Conservation (phyloP, 1,140 invertebrate genomes). For the Pseudachorutes palmiensis region DNA sequence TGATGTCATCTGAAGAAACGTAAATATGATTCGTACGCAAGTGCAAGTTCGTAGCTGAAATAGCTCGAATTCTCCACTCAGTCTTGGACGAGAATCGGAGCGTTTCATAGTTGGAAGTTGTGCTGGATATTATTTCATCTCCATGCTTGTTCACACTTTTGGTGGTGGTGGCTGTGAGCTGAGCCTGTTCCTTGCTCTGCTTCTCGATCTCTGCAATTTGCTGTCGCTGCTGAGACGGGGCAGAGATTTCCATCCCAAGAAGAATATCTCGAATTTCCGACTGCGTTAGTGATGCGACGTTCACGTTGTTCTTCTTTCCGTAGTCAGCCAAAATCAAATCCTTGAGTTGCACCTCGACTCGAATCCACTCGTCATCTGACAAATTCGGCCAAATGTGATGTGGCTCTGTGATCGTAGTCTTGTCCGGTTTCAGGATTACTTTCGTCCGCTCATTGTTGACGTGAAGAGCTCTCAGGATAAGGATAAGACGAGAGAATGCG, state of each 20-base stretch:
- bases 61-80: conserved; percentile 96
- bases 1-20: conserved; percentile 97
- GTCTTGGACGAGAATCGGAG: conserved; percentile 97
- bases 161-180: conserved; percentile 95
- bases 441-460: conserved; percentile 99
- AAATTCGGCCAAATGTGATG: conserved; percentile 99
- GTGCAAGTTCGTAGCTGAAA: conserved; percentile 97
- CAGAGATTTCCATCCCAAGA: conserved; percentile 98
- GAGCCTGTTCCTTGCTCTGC: conserved; percentile 98
- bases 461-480: conserved; percentile 92
- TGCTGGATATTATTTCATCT: conserved; percentile 98
- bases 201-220: conserved; percentile 99
- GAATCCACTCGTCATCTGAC: conserved; percentile 98
- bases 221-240: conserved; percentile 94
- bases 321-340: conserved; percentile 98
- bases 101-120: conserved; percentile 97
- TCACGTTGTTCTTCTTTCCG: conserved; percentile 99
- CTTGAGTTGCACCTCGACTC: conserved; percentile 95
- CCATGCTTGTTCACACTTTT: conserved; percentile 98
- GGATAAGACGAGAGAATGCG: conserved; percentile 92
- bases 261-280: conserved; percentile 99
- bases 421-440: conserved; percentile 96
- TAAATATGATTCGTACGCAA: conserved; percentile 98
- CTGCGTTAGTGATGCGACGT: conserved; percentile 95
- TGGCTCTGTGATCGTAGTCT: conserved; percentile 95